A percentile compares a stretch with the other conserved stretches of the same genome.
Evolutionary conservation across 2,113 vertebrate species (phyloP).

Genomic region (Austrofundulus limnaeus): DNA sequence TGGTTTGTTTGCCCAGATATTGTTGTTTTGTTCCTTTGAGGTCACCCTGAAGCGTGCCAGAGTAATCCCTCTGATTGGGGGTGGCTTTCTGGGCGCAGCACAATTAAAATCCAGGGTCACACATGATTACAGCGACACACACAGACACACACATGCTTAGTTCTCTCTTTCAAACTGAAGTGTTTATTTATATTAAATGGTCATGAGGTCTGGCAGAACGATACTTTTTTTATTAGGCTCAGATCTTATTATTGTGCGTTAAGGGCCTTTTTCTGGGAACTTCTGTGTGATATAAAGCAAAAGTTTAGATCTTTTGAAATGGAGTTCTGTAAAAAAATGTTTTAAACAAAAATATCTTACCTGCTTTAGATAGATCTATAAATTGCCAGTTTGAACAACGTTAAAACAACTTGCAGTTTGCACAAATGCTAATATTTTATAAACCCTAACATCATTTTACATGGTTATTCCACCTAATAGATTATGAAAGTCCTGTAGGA

Average conservation of each 20-base stretch:
- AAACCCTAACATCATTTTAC: no score
- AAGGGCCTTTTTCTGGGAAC: not conserved
- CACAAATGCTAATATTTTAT: no score
- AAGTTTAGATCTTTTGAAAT: no score
- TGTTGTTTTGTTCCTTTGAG: constrained; percentile 50
- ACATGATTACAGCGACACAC: constrained; percentile 20
- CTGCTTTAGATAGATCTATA: no score
- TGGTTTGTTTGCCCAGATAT: constrained; percentile 52
- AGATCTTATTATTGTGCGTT: constrained; percentile 16
- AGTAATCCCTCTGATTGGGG: constrained; percentile 61
- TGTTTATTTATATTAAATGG: constrained; percentile 48
- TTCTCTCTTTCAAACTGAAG: constrained; percentile 14
- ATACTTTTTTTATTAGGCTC: constrained; percentile 34
- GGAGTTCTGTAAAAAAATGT: no score
- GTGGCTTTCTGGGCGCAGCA: constrained; percentile 31
- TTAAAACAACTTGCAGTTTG: no score
- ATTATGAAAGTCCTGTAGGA: no score
- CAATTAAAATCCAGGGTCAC: constrained; percentile 29
- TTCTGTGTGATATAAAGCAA: no score
- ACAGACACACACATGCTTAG: not conserved
- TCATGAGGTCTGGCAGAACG: constrained; percentile 39
- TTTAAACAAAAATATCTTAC: no score
- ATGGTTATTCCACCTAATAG: no score
- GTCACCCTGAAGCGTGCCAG: constrained; percentile 64
- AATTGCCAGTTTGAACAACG: no score